Evolutionary conservation across 2,888 invertebrate species (phyloP), one percentile per base, ranked within the genome.

Genomic region (Hydraecia micacea): DNA sequence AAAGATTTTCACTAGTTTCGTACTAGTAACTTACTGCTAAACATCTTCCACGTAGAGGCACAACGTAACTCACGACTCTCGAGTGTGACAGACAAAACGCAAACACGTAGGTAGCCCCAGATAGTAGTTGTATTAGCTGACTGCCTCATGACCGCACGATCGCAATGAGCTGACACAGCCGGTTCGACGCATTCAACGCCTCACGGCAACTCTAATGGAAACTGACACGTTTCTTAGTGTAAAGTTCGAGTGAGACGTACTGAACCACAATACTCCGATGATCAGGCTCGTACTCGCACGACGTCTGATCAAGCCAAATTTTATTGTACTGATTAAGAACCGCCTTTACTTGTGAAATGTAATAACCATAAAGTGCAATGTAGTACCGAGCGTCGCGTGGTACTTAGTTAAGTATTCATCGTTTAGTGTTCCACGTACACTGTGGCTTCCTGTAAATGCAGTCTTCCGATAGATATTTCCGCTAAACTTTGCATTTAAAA

Each of bases 401-500:
- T 95, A 95, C 95, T 94, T 96, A 96, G 96, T 93, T 96, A 96
- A 95, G 96, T 94, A 93, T 86, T 92, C 93, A 93, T 94, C 93
- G 93, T 94, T 92, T 95, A 94, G 94, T 94, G 95, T 95, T 95
- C 93, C 95, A 93, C 92, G 91, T 94, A 94, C 94, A 94, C 94
- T 93, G 95, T 96, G 96, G 96, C 96, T 97, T 97, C 96, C 97
- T 96, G 94, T 95, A 92, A 96, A 95, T 94, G 93, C 96, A 96
- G 97, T 97, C 97, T 97, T 97, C 97, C 97, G 96, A 95, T 96
- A 96, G 96, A 93, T 96, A 92, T 96, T 95, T 95, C 95, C 94
- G 94, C 94, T 95, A 92, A 93, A 93, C 88, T 93, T 94, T 95
- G 96, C 96, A 96, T 96, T 96, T 95, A 95, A 94, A 94, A 93